Percentiles rank a stretch among this genome's conserved stretches.
phyloP scores from a whole-genome alignment of 2,797 vertebrate genomes.

The Leucoraja ocellata region DNA sequence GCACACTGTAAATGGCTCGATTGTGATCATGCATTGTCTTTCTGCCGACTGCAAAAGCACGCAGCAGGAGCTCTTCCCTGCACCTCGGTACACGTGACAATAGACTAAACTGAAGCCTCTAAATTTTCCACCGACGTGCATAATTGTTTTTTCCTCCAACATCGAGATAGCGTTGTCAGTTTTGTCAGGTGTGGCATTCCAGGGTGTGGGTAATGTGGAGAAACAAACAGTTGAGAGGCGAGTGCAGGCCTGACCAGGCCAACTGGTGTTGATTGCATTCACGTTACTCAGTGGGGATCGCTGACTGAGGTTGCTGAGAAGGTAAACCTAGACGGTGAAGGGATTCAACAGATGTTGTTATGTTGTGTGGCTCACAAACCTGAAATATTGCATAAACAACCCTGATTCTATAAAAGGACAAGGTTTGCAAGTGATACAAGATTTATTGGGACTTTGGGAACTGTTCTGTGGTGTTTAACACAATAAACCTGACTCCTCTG shows the following conservation, averaged over 20 bases:
- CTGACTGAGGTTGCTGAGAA: background rate
- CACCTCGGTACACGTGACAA: too few species aligned
- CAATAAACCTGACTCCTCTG: conserved; percentile 2
- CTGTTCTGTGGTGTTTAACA: background rate
- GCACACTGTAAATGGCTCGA: too few species aligned
- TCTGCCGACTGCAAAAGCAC: background rate
- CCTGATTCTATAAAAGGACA: background rate
- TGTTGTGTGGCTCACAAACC: background rate
- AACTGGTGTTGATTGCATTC: background rate
- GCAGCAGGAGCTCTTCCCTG: too few species aligned
- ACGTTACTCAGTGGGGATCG: background rate
- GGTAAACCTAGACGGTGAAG: background rate
- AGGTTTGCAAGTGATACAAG: background rate
- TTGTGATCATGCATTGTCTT: too few species aligned
- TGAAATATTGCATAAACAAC: background rate
- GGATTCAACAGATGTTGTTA: background rate
- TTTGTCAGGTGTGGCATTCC: background rate
- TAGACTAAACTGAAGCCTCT: background rate
- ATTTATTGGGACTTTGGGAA: conserved; percentile 16
- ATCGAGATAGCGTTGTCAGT: background rate
- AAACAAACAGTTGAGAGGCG: conserved; percentile 42
- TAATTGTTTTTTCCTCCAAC: background rate
- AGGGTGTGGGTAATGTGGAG: background rate
- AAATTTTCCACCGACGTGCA: background rate
- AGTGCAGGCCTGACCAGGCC: background rate